These are phyloP conservation scores for Apis florea DNA, from an alignment of 1,140 invertebrate species.

Conservation along the genomic window DNA sequence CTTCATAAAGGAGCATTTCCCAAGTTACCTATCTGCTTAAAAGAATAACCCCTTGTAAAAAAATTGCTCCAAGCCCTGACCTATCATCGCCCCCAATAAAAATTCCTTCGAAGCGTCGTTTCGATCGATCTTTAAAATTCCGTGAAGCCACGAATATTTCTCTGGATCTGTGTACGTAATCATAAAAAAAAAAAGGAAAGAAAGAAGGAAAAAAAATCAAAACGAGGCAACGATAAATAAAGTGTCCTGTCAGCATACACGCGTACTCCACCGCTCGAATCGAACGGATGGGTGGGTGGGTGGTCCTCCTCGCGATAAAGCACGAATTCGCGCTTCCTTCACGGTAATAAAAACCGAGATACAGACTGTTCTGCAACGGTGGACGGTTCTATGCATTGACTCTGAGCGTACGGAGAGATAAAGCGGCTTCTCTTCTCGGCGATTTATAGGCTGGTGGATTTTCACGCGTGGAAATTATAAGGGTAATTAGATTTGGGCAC, in stretches of 20 bases:
- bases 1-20: no score
- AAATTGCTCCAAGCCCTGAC: no score
- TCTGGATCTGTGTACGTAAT: neutral
- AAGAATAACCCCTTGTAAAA: no score
- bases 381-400: neutral
- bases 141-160: neutral
- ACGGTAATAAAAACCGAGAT: slow-evolving; percentile 17
- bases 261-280: neutral
- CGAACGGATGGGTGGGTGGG: slow-evolving; percentile 11
- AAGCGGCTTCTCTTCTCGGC: neutral
- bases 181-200: neutral
- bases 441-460: slow-evolving; percentile 6
- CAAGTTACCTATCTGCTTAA: no score
- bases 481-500: neutral
- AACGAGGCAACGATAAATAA: slow-evolving; percentile 36
- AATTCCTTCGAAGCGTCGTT: no score
- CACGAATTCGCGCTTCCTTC: slow-evolving; percentile 23
- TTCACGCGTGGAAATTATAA: neutral
- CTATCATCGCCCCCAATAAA: no score
- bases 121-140: neutral
- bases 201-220: neutral
- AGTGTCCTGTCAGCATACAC: slow-evolving; percentile 23
- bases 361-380: neutral
- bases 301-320: slow-evolving; percentile 48
- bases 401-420: slow-evolving; percentile 2